These are phyloP conservation scores for Kryptolebias ocellatus DNA, from an alignment of 2,797 vertebrate genomes.

Conservation along the genomic window DNA sequence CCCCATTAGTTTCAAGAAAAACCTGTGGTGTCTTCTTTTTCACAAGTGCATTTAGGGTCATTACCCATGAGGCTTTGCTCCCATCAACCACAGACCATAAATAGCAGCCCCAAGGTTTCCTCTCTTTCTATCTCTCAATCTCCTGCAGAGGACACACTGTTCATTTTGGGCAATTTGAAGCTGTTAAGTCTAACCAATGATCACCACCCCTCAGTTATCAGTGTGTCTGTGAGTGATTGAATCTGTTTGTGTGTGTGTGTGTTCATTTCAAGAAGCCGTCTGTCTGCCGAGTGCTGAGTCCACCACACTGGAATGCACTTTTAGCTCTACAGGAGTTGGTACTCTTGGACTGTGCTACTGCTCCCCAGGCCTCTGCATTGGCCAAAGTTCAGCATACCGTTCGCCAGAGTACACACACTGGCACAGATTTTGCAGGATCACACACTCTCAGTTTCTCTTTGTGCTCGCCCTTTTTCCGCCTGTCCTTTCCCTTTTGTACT, in stretches of 20 bases:
- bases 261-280: conserved; percentile 27
- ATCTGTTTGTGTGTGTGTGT: conserved; percentile 20
- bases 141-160: conserved; percentile 63
- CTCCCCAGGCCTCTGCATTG: conserved; percentile 9
- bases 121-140: conserved; percentile 54
- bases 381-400: conserved; percentile 20
- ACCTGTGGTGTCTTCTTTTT: conserved; percentile 25
- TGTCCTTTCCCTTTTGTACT: conserved; percentile 3
- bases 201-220: conserved; percentile 50
- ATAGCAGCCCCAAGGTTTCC: conserved; percentile 38
- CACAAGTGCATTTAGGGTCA: conserved; percentile 50
- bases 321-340: conserved; percentile 27
- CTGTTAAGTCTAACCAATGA: conserved; percentile 61
- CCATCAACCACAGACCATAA: conserved; percentile 46
- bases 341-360: conserved; percentile 22
- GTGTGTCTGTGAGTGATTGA: conserved; percentile 31
- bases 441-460: conserved; percentile 5
- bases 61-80: conserved; percentile 58
- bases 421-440: conserved; percentile 23
- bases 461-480: background rate
- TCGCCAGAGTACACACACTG: conserved; percentile 15
- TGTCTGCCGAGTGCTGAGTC: conserved; percentile 36
- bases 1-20: conserved; percentile 15
- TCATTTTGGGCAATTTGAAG: conserved; percentile 73
- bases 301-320: conserved; percentile 41